These are phyloP conservation scores for Protaetia brevitarsis DNA, from an alignment of 1,140 invertebrate species.

Conservation along the genomic window DNA sequence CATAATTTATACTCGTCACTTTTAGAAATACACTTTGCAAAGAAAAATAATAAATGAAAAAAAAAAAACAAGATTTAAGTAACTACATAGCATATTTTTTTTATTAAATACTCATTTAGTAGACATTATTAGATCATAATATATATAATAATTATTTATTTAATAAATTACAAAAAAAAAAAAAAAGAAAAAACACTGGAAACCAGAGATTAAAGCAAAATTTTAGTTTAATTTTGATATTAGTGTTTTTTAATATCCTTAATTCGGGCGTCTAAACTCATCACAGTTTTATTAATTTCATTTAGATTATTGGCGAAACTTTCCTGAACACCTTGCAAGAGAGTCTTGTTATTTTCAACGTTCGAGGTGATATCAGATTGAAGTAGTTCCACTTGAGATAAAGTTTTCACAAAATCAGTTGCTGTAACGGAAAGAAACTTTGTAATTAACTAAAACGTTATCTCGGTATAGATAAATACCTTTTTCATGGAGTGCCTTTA, in stretches of 20 bases:
- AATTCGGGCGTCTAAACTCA: conserved; percentile 70
- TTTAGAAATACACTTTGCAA: no score
- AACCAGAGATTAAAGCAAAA: no score
- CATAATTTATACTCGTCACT: no score
- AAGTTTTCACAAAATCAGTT: conserved; percentile 78
- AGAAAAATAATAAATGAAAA: no score
- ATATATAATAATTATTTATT: no score
- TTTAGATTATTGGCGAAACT: conserved; percentile 74
- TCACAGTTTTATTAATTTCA: conserved; percentile 71
- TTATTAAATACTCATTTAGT: no score
- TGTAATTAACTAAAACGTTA: background rate
- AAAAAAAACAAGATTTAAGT: no score
- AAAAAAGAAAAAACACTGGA: no score
- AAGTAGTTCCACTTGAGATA: conserved; percentile 77
- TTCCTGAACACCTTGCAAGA: conserved; percentile 77
- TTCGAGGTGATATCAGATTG: conserved; percentile 71
- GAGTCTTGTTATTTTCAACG: conserved; percentile 71
- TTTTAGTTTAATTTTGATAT: no score
- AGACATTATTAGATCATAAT: no score
- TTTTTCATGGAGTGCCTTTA: conserved; percentile 86
- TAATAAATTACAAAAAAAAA: no score
- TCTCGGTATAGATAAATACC: conserved; percentile 55
- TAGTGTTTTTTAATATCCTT: conserved; percentile 54
- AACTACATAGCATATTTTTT: no score
- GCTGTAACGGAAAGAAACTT: conserved; percentile 58